These are phyloP conservation scores for Yponomeuta plumbellus DNA, from an alignment of 2,888 invertebrate species.

Conservation along the genomic window DNA sequence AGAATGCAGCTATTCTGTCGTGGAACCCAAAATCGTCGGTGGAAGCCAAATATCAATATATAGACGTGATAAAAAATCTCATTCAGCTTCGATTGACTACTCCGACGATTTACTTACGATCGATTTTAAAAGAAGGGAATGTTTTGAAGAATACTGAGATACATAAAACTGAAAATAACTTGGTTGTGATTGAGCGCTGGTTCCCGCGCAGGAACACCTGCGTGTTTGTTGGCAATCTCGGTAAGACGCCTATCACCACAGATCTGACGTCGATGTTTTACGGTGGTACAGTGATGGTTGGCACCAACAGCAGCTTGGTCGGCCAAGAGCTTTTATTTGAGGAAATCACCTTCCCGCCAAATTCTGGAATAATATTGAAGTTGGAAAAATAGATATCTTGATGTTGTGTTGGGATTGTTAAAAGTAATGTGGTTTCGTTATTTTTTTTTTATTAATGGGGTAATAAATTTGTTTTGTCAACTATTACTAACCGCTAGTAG, in stretches of 20 bases:
- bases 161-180: conserved; percentile 78
- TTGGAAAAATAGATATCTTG: conserved; percentile 53
- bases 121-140: conserved; percentile 80
- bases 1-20: conserved; percentile 66
- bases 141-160: conserved; percentile 81
- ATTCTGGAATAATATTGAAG: conserved; percentile 62
- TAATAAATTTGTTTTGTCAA: neutral
- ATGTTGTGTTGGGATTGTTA: conserved; percentile 6
- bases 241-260: conserved; percentile 74
- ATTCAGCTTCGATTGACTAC: conserved; percentile 77
- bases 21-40: conserved; percentile 79
- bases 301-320: conserved; percentile 53
- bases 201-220: conserved; percentile 87
- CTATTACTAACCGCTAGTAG: too few relatives aligned
- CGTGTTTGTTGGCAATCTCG: conserved; percentile 85
- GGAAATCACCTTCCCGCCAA: conserved; percentile 57
- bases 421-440: conserved; percentile 11
- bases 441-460: conserved; percentile 17
- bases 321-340: conserved; percentile 63
- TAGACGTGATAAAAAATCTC: conserved; percentile 77
- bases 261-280: conserved; percentile 87
- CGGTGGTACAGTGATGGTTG: conserved; percentile 77
- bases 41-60: conserved; percentile 67
- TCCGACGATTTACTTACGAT: conserved; percentile 84
- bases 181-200: conserved; percentile 85